Evolutionary conservation across 92 coral and sea anemone genomes (phyloP).

Genomic region (Zoanthus sociatus): DNA sequence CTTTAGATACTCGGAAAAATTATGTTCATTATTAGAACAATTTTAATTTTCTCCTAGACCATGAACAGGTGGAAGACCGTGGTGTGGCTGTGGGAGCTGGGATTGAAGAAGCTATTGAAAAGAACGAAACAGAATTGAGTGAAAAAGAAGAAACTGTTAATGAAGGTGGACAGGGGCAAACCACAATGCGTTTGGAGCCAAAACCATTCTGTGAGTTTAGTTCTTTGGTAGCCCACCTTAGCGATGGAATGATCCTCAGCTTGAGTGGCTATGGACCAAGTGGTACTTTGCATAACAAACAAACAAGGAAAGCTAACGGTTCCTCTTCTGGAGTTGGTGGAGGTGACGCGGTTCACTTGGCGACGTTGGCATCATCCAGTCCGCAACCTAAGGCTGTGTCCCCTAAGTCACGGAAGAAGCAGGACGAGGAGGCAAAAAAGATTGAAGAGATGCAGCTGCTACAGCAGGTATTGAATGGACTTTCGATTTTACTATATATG

Average conservation of each 20-base stretch:
- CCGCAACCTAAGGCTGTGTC: constrained; percentile 95
- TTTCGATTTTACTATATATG: not conserved
- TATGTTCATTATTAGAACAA: too few species aligned
- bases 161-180: constrained; percentile 33
- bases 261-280: constrained; percentile 91
- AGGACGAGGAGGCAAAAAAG: constrained; percentile 86
- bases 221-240: constrained; percentile 94
- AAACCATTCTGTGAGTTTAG: constrained; percentile 86
- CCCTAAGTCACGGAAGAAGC: constrained; percentile 89
- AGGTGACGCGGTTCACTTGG: constrained; percentile 49
- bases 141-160: constrained; percentile 58
- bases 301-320: constrained; percentile 50
- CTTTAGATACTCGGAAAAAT: not conserved
- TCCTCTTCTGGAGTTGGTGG: constrained; percentile 41
- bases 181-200: constrained; percentile 47
- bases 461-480: constrained; percentile 61
- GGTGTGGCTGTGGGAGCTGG: not conserved
- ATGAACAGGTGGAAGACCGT: not conserved
- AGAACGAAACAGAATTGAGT: constrained; percentile 81
- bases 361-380: constrained; percentile 79
- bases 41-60: not conserved
- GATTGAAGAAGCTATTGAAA: constrained; percentile 79
- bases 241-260: constrained; percentile 91
- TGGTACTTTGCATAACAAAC: constrained; percentile 65
- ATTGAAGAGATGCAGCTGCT: constrained; percentile 88